Conservation (phyloP, 1,140 invertebrate genomes). For the Drosophila punjabiensis region DNA sequence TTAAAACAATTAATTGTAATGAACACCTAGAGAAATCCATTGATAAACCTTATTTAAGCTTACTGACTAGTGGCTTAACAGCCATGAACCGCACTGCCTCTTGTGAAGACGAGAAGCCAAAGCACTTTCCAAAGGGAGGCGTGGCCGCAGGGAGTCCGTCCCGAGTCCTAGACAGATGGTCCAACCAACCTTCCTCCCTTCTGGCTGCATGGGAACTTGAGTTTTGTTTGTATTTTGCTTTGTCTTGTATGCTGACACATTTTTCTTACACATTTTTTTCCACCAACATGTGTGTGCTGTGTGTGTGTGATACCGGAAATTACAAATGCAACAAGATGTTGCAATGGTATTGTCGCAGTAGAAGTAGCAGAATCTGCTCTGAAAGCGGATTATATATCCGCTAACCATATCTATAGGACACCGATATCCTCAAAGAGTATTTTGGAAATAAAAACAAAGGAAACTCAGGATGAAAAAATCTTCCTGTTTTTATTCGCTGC, state of each 20-base stretch:
- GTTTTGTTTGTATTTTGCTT: conserved; percentile 76
- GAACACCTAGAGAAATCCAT: accelerated
- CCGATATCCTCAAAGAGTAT: not conserved
- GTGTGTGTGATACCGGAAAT: conserved; percentile 69
- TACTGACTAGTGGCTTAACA: not conserved
- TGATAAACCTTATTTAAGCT: not conserved
- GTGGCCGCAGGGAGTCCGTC: too few relatives aligned
- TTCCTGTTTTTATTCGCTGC: not conserved
- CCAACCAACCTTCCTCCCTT: not conserved
- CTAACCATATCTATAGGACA: not conserved
- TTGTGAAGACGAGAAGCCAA: conserved; percentile 13
- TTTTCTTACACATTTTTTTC: conserved; percentile 33
- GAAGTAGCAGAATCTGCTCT: not conserved
- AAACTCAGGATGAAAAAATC: too few relatives aligned
- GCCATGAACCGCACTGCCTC: conserved; percentile 18
- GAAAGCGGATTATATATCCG: not conserved
- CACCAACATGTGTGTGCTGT: conserved; percentile 1
- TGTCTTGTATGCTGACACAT: conserved; percentile 76
- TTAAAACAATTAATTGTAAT: not conserved
- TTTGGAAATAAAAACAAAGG: not conserved
- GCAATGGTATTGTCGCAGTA: conserved; percentile 50
- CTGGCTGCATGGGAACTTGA: conserved; percentile 41
- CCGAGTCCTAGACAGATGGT: not conserved
- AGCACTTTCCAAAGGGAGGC: conserved; percentile 14
- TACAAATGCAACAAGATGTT: conserved; percentile 81